Evolutionary conservation across 2,888 invertebrate genomes (phyloP), one percentile per base, ranked within the genome.

Genomic region (Chloroclystis v-ata): DNA sequence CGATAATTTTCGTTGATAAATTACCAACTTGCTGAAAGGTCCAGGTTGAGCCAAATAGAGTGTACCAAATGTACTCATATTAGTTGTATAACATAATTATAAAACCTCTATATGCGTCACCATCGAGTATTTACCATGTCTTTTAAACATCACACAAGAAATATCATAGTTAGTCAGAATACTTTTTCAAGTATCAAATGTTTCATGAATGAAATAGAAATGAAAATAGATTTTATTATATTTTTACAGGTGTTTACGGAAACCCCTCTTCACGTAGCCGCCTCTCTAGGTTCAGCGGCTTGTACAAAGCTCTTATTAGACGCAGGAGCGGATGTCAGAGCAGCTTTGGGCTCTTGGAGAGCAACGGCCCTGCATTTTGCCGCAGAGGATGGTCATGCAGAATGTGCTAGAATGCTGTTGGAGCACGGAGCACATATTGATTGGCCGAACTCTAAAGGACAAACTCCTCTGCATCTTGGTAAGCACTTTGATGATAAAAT

Each of bases 341-440:
- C 94, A 0, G 93, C 94, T 52, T 88, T 91, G 54, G 94, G 95
- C 0, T 69, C 89, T 1, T 91, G 91, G 13, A 90, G 92, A 63
- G 91, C 93, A 41, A 96, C 97, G 0, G 94, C 97, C 1, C 76
- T 97, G 20, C 97, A 97, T 81, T 82, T 97, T 59, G 95, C 97
- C 4, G 95, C 96, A 0, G 95, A 96, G 68, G 96, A 96, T 61
- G 95, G 96, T 4, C 94, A 94, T 66, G 91, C 91, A 0, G 93
- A 94, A 56, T 95, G 96, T 58, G 92, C 93, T 0, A 86, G 89
- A 41, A 73, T 95, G 12, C 81, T 96, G 1, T 72, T 96, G 1
- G 92, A 94, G 12, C 90, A 92, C 37, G 92, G 93, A 1, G 95
- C 97, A 1, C 89, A 92, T 38, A 91, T 93, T n/a, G 92, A 95